Conservation (phyloP, 2,113 vertebrate species). For the Bubo scandiacus region DNA sequence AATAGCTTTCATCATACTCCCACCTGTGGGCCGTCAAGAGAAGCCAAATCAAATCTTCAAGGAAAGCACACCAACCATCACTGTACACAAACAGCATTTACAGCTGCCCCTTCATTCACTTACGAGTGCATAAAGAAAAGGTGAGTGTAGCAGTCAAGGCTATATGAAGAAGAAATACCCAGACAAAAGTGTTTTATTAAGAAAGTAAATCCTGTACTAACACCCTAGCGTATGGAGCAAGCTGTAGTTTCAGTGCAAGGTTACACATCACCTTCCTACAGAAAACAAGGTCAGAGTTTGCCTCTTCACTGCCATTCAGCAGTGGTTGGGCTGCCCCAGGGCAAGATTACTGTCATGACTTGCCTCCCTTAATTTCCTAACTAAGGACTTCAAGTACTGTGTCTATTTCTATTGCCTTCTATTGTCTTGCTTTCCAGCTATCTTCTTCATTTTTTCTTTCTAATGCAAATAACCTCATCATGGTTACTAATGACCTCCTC, state of each 20-base stretch:
- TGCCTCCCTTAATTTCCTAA: background rate
- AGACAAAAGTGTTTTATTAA: background rate
- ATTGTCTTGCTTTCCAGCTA: background rate
- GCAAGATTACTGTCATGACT: background rate
- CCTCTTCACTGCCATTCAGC: background rate
- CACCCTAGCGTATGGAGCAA: background rate
- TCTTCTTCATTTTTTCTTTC: background rate
- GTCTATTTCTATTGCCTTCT: background rate
- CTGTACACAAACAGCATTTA: background rate
- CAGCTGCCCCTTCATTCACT: background rate
- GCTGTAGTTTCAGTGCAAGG: background rate
- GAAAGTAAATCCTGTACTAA: background rate
- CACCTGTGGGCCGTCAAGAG: slow-evolving; percentile 76
- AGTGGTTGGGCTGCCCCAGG: background rate
- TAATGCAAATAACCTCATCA: background rate
- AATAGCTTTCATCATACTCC: slow-evolving; percentile 99
- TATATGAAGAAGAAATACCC: background rate
- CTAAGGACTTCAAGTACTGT: background rate
- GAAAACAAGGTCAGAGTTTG: background rate
- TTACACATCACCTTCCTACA: background rate
- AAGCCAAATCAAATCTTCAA: background rate
- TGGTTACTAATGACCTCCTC: background rate
- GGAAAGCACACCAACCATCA: background rate
- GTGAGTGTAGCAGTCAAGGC: background rate
- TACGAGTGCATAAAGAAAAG: fast-evolving